Evolutionary conservation across 2,888 invertebrate genomes (phyloP).

Genomic region (Myathropa florea): DNA sequence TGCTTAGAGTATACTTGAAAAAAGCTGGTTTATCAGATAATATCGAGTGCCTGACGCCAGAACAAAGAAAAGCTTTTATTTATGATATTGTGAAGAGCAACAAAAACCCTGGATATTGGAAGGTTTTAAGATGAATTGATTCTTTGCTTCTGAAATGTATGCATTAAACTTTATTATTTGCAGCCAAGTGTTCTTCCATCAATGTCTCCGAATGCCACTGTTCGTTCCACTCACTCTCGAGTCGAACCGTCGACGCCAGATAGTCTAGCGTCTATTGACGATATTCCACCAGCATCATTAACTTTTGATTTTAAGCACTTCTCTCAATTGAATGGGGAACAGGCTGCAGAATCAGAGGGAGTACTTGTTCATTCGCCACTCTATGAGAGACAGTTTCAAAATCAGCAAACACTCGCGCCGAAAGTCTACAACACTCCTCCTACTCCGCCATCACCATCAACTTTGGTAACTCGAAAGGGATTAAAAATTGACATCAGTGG

Average conservation of each 20-base stretch:
- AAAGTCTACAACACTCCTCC: conserved; percentile 44
- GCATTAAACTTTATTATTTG: background rate
- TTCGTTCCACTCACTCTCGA: background rate
- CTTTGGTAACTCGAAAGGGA: conserved; percentile 74
- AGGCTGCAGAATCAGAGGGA: background rate
- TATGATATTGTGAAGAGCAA: conserved; percentile 78
- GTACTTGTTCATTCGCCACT: conserved; percentile 15
- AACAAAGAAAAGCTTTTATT: conserved; percentile 76
- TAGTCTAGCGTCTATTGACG: conserved; percentile 31
- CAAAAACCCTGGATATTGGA: conserved; percentile 77
- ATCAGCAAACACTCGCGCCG: background rate
- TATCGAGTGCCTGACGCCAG: conserved; percentile 73
- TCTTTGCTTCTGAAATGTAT: too few relatives aligned
- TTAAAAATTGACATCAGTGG: conserved; percentile 76
- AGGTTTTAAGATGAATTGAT: conserved; percentile 69
- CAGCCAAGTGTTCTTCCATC: conserved; percentile 49
- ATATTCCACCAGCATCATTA: conserved; percentile 54
- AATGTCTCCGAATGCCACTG: background rate
- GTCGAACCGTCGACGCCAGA: background rate
- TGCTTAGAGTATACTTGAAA: conserved; percentile 76
- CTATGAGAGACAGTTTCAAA: conserved; percentile 41
- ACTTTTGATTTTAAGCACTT: conserved; percentile 35
- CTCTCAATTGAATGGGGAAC: background rate
- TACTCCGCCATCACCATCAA: conserved; percentile 74
- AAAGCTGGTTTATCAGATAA: conserved; percentile 76